These are phyloP conservation scores for Corydoras maculifer DNA, from an alignment of 2,113 vertebrate species.

Conservation along the genomic window DNA sequence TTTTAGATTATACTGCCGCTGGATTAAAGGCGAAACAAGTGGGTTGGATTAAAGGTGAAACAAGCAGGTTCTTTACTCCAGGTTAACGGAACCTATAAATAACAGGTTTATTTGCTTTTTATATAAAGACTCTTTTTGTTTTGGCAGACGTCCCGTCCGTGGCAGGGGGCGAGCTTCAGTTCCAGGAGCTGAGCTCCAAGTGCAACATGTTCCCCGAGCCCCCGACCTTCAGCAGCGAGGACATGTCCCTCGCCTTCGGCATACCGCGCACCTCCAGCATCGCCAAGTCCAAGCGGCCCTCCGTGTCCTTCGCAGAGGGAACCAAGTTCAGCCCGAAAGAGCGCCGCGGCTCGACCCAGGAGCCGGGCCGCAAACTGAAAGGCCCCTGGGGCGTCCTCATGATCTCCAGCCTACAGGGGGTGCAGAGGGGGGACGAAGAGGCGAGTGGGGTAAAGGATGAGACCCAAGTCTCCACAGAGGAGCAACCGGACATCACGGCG, in stretches of 20 bases:
- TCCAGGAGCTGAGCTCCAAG: slow-evolving; percentile 68
- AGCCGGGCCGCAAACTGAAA: slow-evolving; percentile 72
- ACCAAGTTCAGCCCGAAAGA: slow-evolving; percentile 80
- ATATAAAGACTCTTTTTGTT: neutral
- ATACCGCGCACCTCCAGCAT: slow-evolving; percentile 96
- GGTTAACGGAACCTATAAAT: too few relatives aligned
- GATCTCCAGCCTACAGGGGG: slow-evolving; percentile 55
- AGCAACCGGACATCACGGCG: slow-evolving; percentile 9
- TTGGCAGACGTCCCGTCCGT: slow-evolving; percentile 58
- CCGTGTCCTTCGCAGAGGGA: slow-evolving; percentile 91
- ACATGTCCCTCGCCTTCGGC: slow-evolving; percentile 72
- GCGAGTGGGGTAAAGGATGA: slow-evolving; percentile 47
- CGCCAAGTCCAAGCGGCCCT: slow-evolving; percentile 86
- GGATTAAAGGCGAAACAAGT: too few relatives aligned
- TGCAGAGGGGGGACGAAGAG: slow-evolving; percentile 45
- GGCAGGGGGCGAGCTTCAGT: slow-evolving; percentile 66
- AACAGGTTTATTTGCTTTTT: neutral
- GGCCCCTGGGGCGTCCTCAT: slow-evolving; percentile 62
- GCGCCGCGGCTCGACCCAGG: slow-evolving; percentile 60
- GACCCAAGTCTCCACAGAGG: slow-evolving; percentile 35
- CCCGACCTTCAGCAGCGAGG: slow-evolving; percentile 68
- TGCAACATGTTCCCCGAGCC: slow-evolving; percentile 69
- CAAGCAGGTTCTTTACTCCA: too few relatives aligned
- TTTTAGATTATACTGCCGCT: too few relatives aligned
- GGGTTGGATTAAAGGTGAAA: too few relatives aligned